These are phyloP conservation scores for Hippocampus mohnikei DNA, from an alignment of 2,113 vertebrate species.

Conservation along the genomic window DNA sequence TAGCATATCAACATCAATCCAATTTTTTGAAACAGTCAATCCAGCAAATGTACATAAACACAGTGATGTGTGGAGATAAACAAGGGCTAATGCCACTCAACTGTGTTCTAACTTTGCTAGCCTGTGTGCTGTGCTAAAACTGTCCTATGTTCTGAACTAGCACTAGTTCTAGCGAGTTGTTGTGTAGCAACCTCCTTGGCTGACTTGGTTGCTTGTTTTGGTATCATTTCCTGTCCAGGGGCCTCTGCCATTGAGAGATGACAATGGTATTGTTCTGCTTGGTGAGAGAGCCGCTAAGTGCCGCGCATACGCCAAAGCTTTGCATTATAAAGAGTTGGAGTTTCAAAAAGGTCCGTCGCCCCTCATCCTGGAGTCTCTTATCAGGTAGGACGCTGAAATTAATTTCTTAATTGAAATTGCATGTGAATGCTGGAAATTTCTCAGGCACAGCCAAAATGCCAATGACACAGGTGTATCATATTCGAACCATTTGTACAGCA, in stretches of 20 bases:
- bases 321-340: constrained; percentile 98
- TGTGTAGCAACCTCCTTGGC: too few species aligned
- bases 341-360: constrained; percentile 95
- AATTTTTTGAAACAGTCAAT: too few species aligned
- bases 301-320: constrained; percentile 93
- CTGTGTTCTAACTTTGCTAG: too few species aligned
- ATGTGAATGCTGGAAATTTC: not conserved
- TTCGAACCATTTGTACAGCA: not conserved
- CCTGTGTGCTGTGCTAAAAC: too few species aligned
- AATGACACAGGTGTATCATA: not conserved
- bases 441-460: not conserved
- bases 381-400: constrained; percentile 82
- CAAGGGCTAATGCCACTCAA: too few species aligned
- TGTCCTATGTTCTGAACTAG: too few species aligned
- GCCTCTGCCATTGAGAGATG: constrained; percentile 89
- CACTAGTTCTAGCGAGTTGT: too few species aligned
- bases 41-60: too few species aligned
- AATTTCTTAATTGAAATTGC: not conserved
- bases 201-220: constrained; percentile 4
- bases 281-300: constrained; percentile 96
- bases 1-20: too few species aligned
- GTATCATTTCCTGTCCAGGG: constrained; percentile 71
- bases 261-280: constrained; percentile 94
- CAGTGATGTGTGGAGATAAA: too few species aligned
- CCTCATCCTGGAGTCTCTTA: constrained; percentile 93